Conservation (phyloP, 2,113 vertebrate species). For the Mus spicilegus region DNA sequence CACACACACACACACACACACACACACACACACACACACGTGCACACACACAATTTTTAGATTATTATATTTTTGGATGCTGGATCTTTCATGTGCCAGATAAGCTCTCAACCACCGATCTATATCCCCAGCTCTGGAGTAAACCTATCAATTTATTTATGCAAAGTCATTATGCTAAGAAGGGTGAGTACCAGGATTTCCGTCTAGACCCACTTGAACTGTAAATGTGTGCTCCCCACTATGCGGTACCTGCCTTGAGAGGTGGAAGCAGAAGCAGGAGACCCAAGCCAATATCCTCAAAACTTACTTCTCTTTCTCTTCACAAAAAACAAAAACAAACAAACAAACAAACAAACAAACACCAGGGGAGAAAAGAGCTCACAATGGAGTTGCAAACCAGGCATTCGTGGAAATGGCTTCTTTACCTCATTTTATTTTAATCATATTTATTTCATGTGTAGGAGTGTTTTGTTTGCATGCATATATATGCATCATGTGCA, state of each 20-base stretch:
- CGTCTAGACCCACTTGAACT: not conserved
- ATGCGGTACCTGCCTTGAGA: not conserved
- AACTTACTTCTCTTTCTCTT: not conserved
- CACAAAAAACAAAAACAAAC: not conserved
- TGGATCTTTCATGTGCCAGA: not conserved
- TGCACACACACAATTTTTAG: not conserved
- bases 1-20: not conserved
- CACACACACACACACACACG: too few relatives aligned
- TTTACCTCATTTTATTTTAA: not conserved
- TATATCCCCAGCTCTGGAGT: not conserved
- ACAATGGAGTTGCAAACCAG: not conserved
- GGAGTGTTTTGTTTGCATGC: not conserved
- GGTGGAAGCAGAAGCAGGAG: slow-evolving; percentile 1
- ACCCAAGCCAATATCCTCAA: not conserved
- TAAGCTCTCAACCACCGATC: not conserved
- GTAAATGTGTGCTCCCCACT: not conserved
- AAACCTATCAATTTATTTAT: not conserved
- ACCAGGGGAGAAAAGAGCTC: not conserved
- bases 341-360: not conserved
- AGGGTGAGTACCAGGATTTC: slow-evolving; percentile 1
- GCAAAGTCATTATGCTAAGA: not conserved
- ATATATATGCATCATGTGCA: not conserved
- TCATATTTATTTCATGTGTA: not conserved
- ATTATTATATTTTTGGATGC: not conserved
- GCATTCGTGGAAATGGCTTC: not conserved